Percentiles rank a stretch among this genome's conserved stretches.
These are phyloP conservation scores for Sylvicola cinctus DNA, from an alignment of 2,888 invertebrate species.

Conservation along the genomic window DNA sequence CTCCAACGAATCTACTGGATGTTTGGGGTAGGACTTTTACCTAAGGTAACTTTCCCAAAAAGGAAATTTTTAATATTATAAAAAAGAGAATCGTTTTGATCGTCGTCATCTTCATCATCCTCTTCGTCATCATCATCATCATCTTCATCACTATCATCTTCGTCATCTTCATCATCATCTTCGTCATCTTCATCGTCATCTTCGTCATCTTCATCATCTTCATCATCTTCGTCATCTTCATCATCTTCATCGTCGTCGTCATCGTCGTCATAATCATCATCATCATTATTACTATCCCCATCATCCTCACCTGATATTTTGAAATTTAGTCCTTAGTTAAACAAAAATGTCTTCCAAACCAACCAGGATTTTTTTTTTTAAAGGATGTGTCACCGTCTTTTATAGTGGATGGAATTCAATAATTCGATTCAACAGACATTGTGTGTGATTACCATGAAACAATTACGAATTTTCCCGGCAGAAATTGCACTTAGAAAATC, in stretches of 20 bases:
- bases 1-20: no score
- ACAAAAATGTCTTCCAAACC: no score
- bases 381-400: no score
- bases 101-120: conserved; percentile 13
- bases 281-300: conserved; percentile 24
- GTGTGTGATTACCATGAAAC: no score
- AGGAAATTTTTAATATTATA: neutral
- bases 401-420: no score
- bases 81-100: conserved; percentile 6
- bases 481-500: no score
- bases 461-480: no score
- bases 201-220: conserved; percentile 13
- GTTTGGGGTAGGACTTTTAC: no score
- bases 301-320: conserved; percentile 12
- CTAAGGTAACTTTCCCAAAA: no score
- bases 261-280: conserved; percentile 24
- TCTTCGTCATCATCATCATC: conserved; percentile 9
- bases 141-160: conserved; percentile 14
- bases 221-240: conserved; percentile 13
- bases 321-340: neutral
- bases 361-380: no score
- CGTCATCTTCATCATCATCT: conserved; percentile 15
- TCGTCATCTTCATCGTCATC: conserved; percentile 4
- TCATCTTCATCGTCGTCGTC: conserved; percentile 20
- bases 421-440: no score